Conservation (phyloP, 2,797 vertebrate genomes). For the Hybognathus amarus region DNA sequence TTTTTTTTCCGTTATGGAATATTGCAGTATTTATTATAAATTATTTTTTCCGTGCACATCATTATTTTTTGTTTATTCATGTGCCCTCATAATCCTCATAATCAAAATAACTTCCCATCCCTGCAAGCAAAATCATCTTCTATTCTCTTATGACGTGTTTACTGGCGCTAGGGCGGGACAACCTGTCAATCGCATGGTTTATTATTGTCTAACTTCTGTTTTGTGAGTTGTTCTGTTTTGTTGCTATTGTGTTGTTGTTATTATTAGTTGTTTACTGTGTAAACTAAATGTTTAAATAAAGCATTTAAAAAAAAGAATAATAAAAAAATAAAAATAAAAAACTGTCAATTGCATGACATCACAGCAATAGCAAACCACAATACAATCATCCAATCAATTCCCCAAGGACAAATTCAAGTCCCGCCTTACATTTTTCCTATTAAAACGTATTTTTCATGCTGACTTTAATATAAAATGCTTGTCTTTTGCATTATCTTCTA, state of each 20-base stretch:
- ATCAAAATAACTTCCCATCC: not conserved
- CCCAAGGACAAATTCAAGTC: not conserved
- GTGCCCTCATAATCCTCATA: not conserved
- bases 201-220: too few species aligned
- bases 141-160: too few species aligned
- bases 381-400: not conserved
- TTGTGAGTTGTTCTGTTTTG: too few species aligned
- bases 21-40: not conserved
- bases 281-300: too few species aligned
- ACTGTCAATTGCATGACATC: not conserved
- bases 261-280: too few species aligned
- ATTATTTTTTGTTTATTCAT: not conserved
- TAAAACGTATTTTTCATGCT: not conserved
- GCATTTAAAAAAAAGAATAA: too few species aligned
- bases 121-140: too few species aligned
- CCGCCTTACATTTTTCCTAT: not conserved
- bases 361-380: not conserved
- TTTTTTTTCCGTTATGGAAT: not conserved
- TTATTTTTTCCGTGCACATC: not conserved
- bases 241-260: too few species aligned
- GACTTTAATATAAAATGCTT: not conserved
- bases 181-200: not conserved
- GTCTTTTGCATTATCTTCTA: too few species aligned
- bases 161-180: not conserved
- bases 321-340: too few species aligned